Evolutionary conservation across 2,888 invertebrate species (phyloP), one percentile per base, ranked within the genome.

Genomic region (Anarsia innoxiella): DNA sequence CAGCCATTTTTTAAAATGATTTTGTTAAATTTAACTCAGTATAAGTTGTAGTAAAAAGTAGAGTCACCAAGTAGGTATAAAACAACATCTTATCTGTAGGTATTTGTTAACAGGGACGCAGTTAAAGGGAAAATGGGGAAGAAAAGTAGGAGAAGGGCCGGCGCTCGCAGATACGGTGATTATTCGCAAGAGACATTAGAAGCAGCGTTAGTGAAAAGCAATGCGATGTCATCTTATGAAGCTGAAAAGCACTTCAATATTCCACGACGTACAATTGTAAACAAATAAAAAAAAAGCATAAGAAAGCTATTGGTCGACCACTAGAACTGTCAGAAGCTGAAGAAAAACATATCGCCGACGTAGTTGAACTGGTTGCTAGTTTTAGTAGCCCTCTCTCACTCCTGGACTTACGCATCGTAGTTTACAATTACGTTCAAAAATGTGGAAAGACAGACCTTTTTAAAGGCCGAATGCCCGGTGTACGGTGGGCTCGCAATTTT

Each of bases 211-310:
- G 39, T 42, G 3, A 12, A 31, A 36, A 36, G 36, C 25, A 41
- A 41, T 27, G 32, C 28, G 26, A 39, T 42, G 19, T 25, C 40
- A n/a, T 41, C 41, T 14, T 40, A 41, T 10, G 41, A 42, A 32
- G 44, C 44, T 4, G 39, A 46, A 31, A 44, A 37, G 27, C 40
- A 42, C 16, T 46, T 46, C 33, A 41, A 41, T 9, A 46, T 46
- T 23, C 46, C 44, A 23, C 38, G 46, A n/a, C 30, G 42, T 13
- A 47, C 44, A 27, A 40, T 45, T 35, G 37, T 42, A 8, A 49
- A 49, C 31, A 44, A 49, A 36, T 45, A 44, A 25, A 48, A 55
- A 45, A 32, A 49, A 37, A 40, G 39, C 46, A 46, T 16, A 23
- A 23, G 12, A 41, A 35, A 37, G 29, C 32, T 9, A 9, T 25